Base-by-base conservation (phyloP, 2,797 vertebrate genomes). In the Hypotaenidia philippensis region DNA sequence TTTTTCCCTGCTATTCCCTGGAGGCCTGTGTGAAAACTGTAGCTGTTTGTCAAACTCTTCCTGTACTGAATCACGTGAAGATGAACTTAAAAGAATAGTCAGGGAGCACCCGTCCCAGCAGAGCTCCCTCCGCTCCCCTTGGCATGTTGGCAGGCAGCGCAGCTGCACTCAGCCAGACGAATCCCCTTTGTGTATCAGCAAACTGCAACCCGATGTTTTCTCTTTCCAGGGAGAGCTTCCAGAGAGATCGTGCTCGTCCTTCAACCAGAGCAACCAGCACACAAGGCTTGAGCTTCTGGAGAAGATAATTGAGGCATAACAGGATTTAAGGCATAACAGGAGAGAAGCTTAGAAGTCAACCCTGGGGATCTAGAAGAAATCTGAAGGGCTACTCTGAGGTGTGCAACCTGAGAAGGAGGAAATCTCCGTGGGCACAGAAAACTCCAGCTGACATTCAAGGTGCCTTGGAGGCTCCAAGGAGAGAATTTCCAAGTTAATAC, bases 201-300 rank as follows among this genome's bases (percentile, higher is more conserved):
- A 38, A 86, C 4, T 44, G 29, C 9, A 93, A 52, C 4, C 9
- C 4, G 2, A 5, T 81, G 50, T 90, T 64, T 92, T 85, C 26
- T 78, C 56, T 85, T 94, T 86, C 50, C 82, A 96, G 93, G 41
- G 74, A 47, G 2, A 25, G 32, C 50, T 84, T 86, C 75, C 79
- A 66, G 68, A 64, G 22, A 25, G 47, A 85, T 47, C 1, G 0
- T 0, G 2, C 14, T 63, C 47, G 26, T 40, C 45, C 59, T 71
- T 40, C 72, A 68, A 61, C 26, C 32, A 21, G 31, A 22, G 13
- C 22, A 71, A 81, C 7, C 69, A 45, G 57, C 41, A 44, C 53
- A 27, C 49, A 66, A 76, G 49, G 57, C 11, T 75, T 45, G 60
- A 47, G n/a, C 23, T 86, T 74, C 53, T 77, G 64, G n/a, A 94